phyloP scores from a whole-genome alignment of 2,797 vertebrate species.

The Manis javanica region DNA sequence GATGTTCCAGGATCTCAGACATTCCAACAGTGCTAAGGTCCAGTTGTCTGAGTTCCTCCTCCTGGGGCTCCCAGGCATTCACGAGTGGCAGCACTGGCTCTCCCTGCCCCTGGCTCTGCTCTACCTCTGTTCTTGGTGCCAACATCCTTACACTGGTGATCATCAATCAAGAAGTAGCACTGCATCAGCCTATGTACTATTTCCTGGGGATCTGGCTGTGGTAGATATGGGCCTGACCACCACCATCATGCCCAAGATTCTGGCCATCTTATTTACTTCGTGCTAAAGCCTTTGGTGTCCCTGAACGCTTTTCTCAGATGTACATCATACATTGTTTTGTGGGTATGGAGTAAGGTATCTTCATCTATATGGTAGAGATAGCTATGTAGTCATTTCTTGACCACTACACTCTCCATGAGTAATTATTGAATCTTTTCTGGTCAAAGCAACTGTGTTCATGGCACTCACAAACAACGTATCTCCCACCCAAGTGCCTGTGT shows the following conservation, averaged over 20 bases:
- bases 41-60: conserved; percentile 86
- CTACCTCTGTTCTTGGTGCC: conserved; percentile 76
- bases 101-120: conserved; percentile 60
- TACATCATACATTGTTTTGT: conserved; percentile 63
- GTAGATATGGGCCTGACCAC: conserved; percentile 51
- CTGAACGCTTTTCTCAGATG: conserved; percentile 61
- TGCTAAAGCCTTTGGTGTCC: conserved; percentile 15
- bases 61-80: conserved; percentile 88
- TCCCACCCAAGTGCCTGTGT: neutral
- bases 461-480: neutral
- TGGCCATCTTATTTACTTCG: conserved; percentile 63
- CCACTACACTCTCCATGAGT: conserved; percentile 51
- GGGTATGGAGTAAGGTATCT: conserved; percentile 55
- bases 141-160: conserved; percentile 55
- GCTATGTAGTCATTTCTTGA: conserved; percentile 65
- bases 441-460: neutral
- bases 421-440: conserved; percentile 39
- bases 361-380: conserved; percentile 76
- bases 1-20: neutral
- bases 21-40: conserved; percentile 1
- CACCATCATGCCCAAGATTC: conserved; percentile 62
- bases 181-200: conserved; percentile 48
- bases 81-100: conserved; percentile 67
- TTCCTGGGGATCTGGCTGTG: conserved; percentile 65
- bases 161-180: conserved; percentile 28